These are phyloP conservation scores for Eremobia ochroleuca DNA, from an alignment of 2,888 invertebrate genomes.

Conservation along the genomic window DNA sequence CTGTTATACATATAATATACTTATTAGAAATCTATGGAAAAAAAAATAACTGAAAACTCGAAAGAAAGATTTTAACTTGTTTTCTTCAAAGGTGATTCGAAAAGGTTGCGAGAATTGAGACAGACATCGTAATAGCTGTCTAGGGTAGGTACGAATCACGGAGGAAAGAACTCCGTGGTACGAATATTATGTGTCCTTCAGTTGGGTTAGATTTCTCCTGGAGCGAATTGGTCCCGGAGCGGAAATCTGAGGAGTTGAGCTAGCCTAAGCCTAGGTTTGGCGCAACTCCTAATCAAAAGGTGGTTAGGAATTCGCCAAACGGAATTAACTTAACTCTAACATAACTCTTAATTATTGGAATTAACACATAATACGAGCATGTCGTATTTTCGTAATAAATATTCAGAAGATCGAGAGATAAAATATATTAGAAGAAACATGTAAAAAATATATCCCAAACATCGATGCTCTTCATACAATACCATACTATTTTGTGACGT, in stretches of 20 bases:
- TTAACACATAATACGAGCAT: too few species aligned
- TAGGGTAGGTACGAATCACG: too few species aligned
- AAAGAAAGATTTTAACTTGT: background rate
- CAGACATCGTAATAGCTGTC: background rate
- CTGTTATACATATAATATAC: background rate
- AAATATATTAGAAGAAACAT: background rate
- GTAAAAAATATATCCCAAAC: too few species aligned
- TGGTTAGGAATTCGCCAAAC: too few species aligned
- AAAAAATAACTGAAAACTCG: background rate
- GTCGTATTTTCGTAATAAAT: background rate
- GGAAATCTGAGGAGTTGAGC: background rate
- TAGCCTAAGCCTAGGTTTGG: background rate
- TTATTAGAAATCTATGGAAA: background rate
- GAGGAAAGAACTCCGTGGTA: too few species aligned
- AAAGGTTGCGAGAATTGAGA: background rate
- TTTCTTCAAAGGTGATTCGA: background rate
- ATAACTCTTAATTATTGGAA: background rate
- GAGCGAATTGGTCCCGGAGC: background rate
- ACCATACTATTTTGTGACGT: background rate
- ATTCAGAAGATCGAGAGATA: background rate
- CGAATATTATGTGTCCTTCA: too few species aligned
- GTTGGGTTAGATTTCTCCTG: background rate
- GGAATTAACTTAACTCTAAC: too few species aligned
- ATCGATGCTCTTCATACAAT: background rate
- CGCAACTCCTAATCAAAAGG: too few species aligned